Evolutionary conservation across 2,888 invertebrate species (phyloP).

Genomic region (Ectemnius cavifrons): DNA sequence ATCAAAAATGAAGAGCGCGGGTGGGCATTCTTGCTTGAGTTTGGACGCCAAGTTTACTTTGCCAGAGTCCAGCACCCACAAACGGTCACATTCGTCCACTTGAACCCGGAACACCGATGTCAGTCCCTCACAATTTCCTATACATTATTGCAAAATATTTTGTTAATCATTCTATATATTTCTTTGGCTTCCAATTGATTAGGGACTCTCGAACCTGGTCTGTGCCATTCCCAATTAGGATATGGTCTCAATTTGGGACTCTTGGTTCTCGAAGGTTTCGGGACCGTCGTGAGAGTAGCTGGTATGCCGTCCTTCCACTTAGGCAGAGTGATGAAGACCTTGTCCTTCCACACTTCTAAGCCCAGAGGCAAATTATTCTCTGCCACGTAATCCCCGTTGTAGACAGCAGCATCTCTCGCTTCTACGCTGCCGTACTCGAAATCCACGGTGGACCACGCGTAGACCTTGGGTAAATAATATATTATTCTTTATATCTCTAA

Average conservation of each 20-base stretch:
- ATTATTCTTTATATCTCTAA: not conserved
- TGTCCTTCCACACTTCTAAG: constrained; percentile 84
- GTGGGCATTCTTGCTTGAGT: constrained; percentile 85
- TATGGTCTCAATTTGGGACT: constrained; percentile 86
- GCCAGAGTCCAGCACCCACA: constrained; percentile 91
- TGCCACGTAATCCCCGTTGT: constrained; percentile 82
- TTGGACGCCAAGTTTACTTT: constrained; percentile 83
- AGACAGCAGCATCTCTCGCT: constrained; percentile 82
- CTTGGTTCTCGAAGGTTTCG: constrained; percentile 80
- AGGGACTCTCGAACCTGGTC: constrained; percentile 76
- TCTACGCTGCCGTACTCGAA: constrained; percentile 83
- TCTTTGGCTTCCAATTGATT: not conserved
- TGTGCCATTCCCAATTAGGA: constrained; percentile 86
- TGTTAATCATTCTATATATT: not conserved
- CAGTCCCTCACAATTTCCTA: constrained; percentile 82
- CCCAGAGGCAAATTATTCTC: constrained; percentile 88
- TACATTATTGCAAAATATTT: not conserved
- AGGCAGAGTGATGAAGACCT: constrained; percentile 87
- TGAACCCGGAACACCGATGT: constrained; percentile 88
- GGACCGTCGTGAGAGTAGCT: constrained; percentile 85
- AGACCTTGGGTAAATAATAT: constrained; percentile 75
- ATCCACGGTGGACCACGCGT: constrained; percentile 88
- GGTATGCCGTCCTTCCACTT: constrained; percentile 88
- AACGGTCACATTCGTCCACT: constrained; percentile 86
- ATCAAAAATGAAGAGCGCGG: constrained; percentile 86